A percentile compares a stretch with the other conserved stretches of the same genome.
Evolutionary conservation across 2,797 vertebrate genomes (phyloP).

Genomic region (Rallus crepitans): DNA sequence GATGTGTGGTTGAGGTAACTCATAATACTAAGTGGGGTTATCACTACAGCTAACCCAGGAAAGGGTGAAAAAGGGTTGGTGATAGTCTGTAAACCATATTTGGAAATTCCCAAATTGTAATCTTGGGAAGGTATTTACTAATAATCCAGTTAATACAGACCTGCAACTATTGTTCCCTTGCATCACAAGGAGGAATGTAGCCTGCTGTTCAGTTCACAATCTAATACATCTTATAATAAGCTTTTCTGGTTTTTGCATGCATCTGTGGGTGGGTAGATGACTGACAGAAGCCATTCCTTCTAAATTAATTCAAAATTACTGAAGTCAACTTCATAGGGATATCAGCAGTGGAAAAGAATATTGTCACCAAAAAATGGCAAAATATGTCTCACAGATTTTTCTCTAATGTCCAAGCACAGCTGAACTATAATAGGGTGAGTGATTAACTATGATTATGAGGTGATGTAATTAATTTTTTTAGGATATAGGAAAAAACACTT

Average conservation of each 20-base stretch:
- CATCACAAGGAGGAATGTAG: not conserved
- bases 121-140: not conserved
- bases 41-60: not conserved
- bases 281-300: conserved; percentile 15
- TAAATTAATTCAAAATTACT: conserved; percentile 59
- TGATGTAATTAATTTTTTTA: conserved; percentile 27
- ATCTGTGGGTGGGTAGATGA: not conserved
- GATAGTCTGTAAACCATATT: not conserved
- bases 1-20: not conserved
- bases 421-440: not conserved
- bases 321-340: conserved; percentile 8
- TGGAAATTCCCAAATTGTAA: not conserved
- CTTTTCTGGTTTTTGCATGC: not conserved
- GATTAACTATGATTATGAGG: not conserved
- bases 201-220: not conserved
- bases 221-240: not conserved
- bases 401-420: not conserved
- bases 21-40: not conserved
- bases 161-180: not conserved
- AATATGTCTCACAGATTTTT: conserved; percentile 23
- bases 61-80: not conserved
- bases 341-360: conserved; percentile 12
- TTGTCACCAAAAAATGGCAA: not conserved
- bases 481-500: not conserved
- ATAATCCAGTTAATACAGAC: not conserved